Conservation (phyloP, 92 coral and sea anemone genomes). For the Meandrina meandrites region DNA sequence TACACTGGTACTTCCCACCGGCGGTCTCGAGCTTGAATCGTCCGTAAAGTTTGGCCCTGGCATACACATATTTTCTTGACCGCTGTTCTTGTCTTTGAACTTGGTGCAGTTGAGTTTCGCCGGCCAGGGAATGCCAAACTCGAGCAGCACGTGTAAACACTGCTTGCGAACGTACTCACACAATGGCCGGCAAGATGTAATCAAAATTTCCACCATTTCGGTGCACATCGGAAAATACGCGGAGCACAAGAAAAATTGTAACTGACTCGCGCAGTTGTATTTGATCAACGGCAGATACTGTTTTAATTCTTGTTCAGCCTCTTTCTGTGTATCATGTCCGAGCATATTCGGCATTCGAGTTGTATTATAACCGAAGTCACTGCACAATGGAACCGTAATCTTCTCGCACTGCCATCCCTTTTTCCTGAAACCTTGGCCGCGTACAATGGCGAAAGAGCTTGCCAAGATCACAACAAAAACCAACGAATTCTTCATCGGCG, state of each 20-base stretch:
- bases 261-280: slow-evolving; percentile 79
- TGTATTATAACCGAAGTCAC: slow-evolving; percentile 75
- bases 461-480: slow-evolving; percentile 38
- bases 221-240: slow-evolving; percentile 96
- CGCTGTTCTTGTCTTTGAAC: slow-evolving; percentile 70
- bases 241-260: slow-evolving; percentile 92
- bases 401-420: slow-evolving; percentile 82
- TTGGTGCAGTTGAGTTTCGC: slow-evolving; percentile 80
- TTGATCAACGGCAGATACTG: slow-evolving; percentile 73
- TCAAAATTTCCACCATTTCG: slow-evolving; percentile 65
- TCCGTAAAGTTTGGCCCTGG: slow-evolving; percentile 81
- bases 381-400: slow-evolving; percentile 64
- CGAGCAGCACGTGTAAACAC: slow-evolving; percentile 81
- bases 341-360: slow-evolving; percentile 94
- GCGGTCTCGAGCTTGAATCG: slow-evolving; percentile 30
- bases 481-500: slow-evolving; percentile 27
- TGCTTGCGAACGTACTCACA: slow-evolving; percentile 87
- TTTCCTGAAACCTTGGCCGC: slow-evolving; percentile 48
- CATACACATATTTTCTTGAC: slow-evolving; percentile 83
- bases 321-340: slow-evolving; percentile 80
- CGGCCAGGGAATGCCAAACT: slow-evolving; percentile 93
- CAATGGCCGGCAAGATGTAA: slow-evolving; percentile 93
- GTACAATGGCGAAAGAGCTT: slow-evolving; percentile 23
- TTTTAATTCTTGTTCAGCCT: slow-evolving; percentile 68
- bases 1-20: not conserved